Evolutionary conservation across 1,140 invertebrate species (phyloP).

Genomic region (Homarus americanus): DNA sequence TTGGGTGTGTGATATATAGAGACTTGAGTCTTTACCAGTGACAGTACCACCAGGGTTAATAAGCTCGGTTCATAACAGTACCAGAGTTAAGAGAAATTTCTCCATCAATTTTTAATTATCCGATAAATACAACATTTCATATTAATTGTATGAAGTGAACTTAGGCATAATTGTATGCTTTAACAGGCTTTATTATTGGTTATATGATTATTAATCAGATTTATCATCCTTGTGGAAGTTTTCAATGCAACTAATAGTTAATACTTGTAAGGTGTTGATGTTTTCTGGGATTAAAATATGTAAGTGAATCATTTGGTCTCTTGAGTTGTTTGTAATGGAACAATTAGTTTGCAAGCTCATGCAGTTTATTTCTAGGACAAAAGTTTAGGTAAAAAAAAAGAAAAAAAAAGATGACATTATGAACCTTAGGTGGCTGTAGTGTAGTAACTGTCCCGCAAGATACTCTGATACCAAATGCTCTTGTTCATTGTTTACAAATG

Average conservation of each 20-base stretch:
- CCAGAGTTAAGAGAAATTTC: not conserved
- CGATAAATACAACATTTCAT: no score
- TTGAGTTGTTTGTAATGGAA: not conserved
- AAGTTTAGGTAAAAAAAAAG: not conserved
- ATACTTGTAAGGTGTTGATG: not conserved
- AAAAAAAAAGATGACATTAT: not conserved
- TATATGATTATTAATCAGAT: not conserved
- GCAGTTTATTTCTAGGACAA: not conserved
- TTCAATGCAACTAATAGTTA: not conserved
- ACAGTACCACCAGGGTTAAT: not conserved
- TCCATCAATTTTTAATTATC: no score
- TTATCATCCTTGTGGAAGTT: not conserved
- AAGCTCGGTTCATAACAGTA: not conserved
- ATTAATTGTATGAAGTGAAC: not conserved
- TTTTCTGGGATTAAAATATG: not conserved
- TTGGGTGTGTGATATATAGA: no score
- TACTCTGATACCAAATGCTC: constrained; percentile 36
- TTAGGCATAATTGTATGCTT: not conserved
- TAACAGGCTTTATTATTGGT: not conserved
- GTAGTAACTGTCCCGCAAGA: not conserved
- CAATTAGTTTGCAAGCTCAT: not conserved
- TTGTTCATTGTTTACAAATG: constrained; percentile 37
- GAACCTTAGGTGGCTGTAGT: constrained; percentile 2
- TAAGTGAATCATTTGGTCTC: not conserved
- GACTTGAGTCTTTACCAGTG: not conserved